phyloP scores from a whole-genome alignment of 2,113 vertebrate species.

The Falcunculus frontatus region DNA sequence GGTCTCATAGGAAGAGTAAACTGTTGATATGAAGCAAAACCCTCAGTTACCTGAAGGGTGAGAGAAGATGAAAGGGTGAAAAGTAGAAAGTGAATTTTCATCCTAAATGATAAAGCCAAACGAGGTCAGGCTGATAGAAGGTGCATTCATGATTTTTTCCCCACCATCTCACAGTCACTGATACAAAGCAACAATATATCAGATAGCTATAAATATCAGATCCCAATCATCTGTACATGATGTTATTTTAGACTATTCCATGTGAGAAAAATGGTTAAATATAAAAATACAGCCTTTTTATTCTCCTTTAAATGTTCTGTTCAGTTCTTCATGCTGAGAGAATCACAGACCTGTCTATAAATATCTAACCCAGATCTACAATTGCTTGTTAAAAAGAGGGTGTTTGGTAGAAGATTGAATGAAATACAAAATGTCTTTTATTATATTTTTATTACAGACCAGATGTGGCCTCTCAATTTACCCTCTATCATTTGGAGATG shows the following conservation, averaged over 20 bases:
- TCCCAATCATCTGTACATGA: not conserved
- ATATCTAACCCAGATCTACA: constrained; percentile 74
- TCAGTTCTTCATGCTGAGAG: constrained; percentile 52
- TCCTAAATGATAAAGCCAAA: not conserved
- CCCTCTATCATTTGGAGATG: constrained; percentile 40
- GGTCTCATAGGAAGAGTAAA: not conserved
- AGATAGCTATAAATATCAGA: constrained; percentile 12
- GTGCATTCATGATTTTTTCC: not conserved
- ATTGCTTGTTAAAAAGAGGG: constrained; percentile 34
- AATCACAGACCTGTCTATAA: constrained; percentile 65
- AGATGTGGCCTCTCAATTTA: constrained; percentile 39
- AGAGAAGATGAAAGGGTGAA: not conserved
- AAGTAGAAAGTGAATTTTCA: not conserved
- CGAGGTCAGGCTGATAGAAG: not conserved
- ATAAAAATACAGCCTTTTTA: constrained; percentile 49
- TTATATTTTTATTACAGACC: constrained; percentile 45
- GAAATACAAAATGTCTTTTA: constrained; percentile 30
- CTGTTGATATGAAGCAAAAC: not conserved
- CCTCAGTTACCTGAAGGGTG: not conserved
- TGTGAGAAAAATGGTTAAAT: constrained; percentile 60
- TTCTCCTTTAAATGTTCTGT: constrained; percentile 51
- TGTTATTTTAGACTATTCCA: constrained; percentile 46
- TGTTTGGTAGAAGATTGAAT: constrained; percentile 47
- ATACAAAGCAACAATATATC: not conserved
- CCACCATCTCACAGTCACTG: not conserved